Evolutionary conservation across 2,113 vertebrate genomes (phyloP), one percentile per base, ranked within the genome.

Genomic region (Heliornis fulica): DNA sequence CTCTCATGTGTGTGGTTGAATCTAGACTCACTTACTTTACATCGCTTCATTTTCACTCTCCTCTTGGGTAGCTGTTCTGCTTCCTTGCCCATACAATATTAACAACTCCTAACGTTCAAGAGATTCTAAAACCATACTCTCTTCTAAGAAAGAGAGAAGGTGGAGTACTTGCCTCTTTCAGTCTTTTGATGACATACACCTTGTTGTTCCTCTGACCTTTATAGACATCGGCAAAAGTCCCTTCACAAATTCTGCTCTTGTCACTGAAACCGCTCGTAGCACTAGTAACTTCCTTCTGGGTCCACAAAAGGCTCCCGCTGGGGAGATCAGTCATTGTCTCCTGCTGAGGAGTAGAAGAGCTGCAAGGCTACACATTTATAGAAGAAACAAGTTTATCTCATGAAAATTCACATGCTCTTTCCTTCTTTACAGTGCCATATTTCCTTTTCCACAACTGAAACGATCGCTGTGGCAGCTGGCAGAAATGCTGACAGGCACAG

Each of bases 201-300:
- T 12, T n/a, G 48, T 95, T 97, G 8, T 92, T 94, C 83, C 96
- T 97, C 75, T 96, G 95, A 36, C 98, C 98, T 81, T 65, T 94
- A 89, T 98, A 98, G 94, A 98, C 9, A 1, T 97, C 97, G 0
- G 98, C 97, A 93, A 98, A 98, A 48, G 93, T 83, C 18, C 98
- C 97, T 66, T 97, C 94, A 20, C 94, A 93, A 74, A 98, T 97
- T 60, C 71, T 97, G 72, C 87, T 93, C 76, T 92, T 90, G 40
- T 83, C 94, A 75, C 87, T 96, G 94, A 98, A 98, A 19, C 96
- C 76, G 5, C 96, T n/a, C 2, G 98, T 98, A 45, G 98, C 98
- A 46, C 92, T 78, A 13, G 95, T 51, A 36, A 98, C 95, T 12
- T 98, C 98, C 15, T 4, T 88, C 63, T 95, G 95, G 3, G 89